Evolutionary conservation across 2,113 vertebrate species (phyloP).

Genomic region (Hoplias malabaricus): DNA sequence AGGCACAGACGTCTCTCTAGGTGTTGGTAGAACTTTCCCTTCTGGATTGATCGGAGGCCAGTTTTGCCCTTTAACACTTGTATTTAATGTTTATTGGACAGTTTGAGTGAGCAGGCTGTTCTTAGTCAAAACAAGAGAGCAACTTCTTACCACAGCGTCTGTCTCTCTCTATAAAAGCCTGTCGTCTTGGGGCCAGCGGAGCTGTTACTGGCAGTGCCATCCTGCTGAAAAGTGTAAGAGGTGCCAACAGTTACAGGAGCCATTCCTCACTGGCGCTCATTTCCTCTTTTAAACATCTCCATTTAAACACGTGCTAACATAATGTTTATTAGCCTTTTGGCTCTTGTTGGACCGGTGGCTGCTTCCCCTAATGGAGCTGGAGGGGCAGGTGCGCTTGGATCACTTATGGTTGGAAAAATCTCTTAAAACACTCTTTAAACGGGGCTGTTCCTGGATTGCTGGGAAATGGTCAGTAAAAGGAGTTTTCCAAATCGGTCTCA

Average conservation of each 20-base stretch:
- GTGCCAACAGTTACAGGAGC: constrained; percentile 55
- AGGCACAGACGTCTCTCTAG: background rate
- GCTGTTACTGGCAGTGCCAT: constrained; percentile 7
- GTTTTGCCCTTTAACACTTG: background rate
- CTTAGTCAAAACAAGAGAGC: background rate
- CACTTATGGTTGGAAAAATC: constrained; percentile 34
- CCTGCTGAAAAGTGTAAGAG: constrained; percentile 57
- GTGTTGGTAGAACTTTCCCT: background rate
- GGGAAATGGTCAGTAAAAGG: constrained; percentile 17
- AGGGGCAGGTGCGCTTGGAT: constrained; percentile 33
- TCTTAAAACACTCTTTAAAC: constrained; percentile 23
- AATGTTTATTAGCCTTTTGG: constrained; percentile 60
- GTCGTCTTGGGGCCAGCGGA: background rate
- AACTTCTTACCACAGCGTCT: background rate
- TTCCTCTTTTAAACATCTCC: constrained; percentile 57
- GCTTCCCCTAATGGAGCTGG: constrained; percentile 27
- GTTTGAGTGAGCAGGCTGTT: background rate
- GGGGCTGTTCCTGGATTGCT: constrained; percentile 26
- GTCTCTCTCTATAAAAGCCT: constrained; percentile 11
- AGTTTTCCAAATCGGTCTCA: constrained; percentile 9
- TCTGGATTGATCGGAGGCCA: background rate
- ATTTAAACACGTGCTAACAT: constrained; percentile 54
- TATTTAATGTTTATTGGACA: background rate
- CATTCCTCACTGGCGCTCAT: constrained; percentile 51
- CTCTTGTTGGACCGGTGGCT: constrained; percentile 30